These are phyloP conservation scores for Notoglanidium macrostoma DNA, from an alignment of 2,797 vertebrate species.

Conservation along the genomic window DNA sequence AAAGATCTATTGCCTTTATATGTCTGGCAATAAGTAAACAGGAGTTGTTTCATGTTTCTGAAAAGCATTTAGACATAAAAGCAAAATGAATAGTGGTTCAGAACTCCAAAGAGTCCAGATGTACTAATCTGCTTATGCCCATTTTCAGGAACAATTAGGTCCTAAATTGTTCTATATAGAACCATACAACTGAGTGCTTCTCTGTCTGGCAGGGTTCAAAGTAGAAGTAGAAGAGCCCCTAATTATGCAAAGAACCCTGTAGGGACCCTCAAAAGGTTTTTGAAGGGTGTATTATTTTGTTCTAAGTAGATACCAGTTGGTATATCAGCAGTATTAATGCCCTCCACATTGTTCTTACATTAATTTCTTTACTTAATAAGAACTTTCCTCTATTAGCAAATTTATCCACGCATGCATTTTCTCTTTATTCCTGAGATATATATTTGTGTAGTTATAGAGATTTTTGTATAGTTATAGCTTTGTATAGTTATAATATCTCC, in stretches of 20 bases:
- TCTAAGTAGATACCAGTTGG: too few relatives aligned
- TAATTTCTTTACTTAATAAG: not conserved
- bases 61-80: not conserved
- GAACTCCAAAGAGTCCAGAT: not conserved
- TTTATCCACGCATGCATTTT: not conserved
- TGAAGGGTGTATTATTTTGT: too few relatives aligned
- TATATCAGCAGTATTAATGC: not conserved
- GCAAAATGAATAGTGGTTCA: not conserved
- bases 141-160: not conserved
- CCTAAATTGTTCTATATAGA: not conserved
- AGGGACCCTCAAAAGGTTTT: too few relatives aligned
- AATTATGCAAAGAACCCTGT: too few relatives aligned
- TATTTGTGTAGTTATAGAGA: not conserved
- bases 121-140: not conserved
- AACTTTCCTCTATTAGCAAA: not conserved
- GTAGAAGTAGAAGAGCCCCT: not conserved
- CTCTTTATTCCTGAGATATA: not conserved
- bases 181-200: not conserved
- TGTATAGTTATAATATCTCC: not conserved
- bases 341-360: not conserved
- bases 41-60: not conserved
- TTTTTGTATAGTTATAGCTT: not conserved
- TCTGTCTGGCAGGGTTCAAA: not conserved
- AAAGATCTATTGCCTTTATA: not conserved
- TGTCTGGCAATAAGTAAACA: not conserved